A percentile compares a stretch with the other conserved stretches of the same genome.
Conservation (phyloP, 1,140 invertebrate species). For the Sweltsa coloradensis region DNA sequence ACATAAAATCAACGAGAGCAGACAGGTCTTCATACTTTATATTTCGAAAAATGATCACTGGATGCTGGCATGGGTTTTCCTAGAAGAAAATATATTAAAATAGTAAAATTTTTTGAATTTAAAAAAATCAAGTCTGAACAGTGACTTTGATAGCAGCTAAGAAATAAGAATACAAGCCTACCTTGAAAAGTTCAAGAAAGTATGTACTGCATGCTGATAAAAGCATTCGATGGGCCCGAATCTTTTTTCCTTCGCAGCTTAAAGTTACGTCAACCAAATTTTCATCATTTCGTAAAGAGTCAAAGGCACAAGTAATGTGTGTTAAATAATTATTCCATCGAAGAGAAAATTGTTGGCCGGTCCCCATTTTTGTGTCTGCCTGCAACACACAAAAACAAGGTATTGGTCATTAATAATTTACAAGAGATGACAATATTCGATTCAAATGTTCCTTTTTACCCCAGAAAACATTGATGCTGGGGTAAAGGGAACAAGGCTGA, state of each 20-base stretch:
- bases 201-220: slow-evolving; percentile 22
- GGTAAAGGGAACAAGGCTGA: no score
- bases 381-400: no score
- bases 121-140: neutral
- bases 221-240: slow-evolving; percentile 22
- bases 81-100: slow-evolving; percentile 21
- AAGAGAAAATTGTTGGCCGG: slow-evolving; percentile 38
- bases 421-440: no score
- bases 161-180: slow-evolving; percentile 1
- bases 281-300: slow-evolving; percentile 26
- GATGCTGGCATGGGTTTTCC: slow-evolving; percentile 39
- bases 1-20: slow-evolving; percentile 38
- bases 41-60: slow-evolving; percentile 38
- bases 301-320: slow-evolving; percentile 29
- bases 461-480: no score
- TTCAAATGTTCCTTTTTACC: no score
- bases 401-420: no score
- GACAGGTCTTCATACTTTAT: slow-evolving; percentile 34
- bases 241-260: slow-evolving; percentile 30
- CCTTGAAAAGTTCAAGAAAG: slow-evolving; percentile 21
- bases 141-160: neutral
- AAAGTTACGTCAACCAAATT: slow-evolving; percentile 36
- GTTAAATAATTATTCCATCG: slow-evolving; percentile 38
- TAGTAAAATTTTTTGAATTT: neutral
- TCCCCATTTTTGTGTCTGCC: slow-evolving; percentile 39